phyloP scores from a whole-genome alignment of 1,140 invertebrate genomes.

The Linepithema humile region DNA sequence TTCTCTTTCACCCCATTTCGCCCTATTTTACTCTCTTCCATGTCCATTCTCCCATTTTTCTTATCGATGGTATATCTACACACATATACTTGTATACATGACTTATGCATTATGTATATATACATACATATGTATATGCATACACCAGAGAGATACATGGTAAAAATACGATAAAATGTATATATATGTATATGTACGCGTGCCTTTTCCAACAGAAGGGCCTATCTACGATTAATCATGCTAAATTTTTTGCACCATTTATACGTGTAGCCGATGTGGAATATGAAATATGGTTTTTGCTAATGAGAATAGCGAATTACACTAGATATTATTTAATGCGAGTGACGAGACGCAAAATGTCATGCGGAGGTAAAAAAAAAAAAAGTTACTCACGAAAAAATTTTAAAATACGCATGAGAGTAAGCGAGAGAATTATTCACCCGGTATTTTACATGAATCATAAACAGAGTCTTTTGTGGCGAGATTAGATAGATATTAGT shows the following conservation, averaged over 20 bases:
- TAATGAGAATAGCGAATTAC: slow-evolving; percentile 59
- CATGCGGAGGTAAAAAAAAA: not conserved
- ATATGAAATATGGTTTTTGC: slow-evolving; percentile 58
- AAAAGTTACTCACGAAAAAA: not conserved
- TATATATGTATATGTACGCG: slow-evolving; percentile 70
- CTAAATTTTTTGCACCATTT: slow-evolving; percentile 78
- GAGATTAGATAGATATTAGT: slow-evolving; percentile 16
- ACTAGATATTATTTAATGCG: slow-evolving; percentile 38
- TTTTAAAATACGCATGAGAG: not conserved
- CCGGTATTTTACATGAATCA: not conserved
- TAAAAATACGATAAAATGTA: slow-evolving; percentile 60
- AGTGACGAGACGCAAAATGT: slow-evolving; percentile 17
- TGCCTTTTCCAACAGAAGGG: slow-evolving; percentile 71
- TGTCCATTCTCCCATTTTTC: slow-evolving; percentile 36
- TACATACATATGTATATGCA: slow-evolving; percentile 49
- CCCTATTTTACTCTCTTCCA: not conserved
- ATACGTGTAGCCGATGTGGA: slow-evolving; percentile 70
- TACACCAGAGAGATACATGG: not conserved
- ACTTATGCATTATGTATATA: not conserved
- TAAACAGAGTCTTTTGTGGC: not conserved
- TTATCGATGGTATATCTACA: slow-evolving; percentile 64
- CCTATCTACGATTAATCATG: slow-evolving; percentile 70
- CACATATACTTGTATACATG: slow-evolving; percentile 39
- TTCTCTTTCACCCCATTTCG: too few species aligned
- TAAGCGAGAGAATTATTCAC: not conserved